Conservation (phyloP, 2,888 invertebrate genomes). For the Adelphocoris suturalis region DNA sequence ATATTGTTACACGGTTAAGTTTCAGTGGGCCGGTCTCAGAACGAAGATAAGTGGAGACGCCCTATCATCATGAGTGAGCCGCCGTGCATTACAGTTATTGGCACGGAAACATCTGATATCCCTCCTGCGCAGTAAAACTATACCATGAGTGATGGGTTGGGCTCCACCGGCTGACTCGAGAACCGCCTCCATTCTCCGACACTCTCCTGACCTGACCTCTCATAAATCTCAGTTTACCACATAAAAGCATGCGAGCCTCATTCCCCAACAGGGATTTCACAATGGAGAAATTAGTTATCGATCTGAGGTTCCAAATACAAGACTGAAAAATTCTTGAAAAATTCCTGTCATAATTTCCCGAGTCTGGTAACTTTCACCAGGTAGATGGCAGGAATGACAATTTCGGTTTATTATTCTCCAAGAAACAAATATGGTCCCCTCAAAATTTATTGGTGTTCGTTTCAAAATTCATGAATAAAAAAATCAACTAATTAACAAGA, state of each 20-base stretch:
- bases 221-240: constrained; percentile 7
- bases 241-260: neutral
- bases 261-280: too few relatives aligned
- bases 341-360: too few relatives aligned
- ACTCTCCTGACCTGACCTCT: neutral
- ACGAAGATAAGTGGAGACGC: neutral
- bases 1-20: neutral
- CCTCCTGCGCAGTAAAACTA: constrained; percentile 11
- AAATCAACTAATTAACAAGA: too few relatives aligned
- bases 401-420: too few relatives aligned
- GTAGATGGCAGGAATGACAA: too few relatives aligned
- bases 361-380: too few relatives aligned
- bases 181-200: neutral
- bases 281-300: too few relatives aligned
- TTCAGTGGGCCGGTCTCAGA: neutral
- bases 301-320: too few relatives aligned
- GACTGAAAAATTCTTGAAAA: too few relatives aligned
- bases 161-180: neutral
- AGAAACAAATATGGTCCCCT: too few relatives aligned
- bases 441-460: too few relatives aligned
- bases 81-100: constrained; percentile 7
- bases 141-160: constrained; percentile 10
- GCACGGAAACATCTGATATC: neutral
- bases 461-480: too few relatives aligned
- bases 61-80: neutral